Conservation (phyloP, 2,113 vertebrate species). For the Synchiropus splendidus region DNA sequence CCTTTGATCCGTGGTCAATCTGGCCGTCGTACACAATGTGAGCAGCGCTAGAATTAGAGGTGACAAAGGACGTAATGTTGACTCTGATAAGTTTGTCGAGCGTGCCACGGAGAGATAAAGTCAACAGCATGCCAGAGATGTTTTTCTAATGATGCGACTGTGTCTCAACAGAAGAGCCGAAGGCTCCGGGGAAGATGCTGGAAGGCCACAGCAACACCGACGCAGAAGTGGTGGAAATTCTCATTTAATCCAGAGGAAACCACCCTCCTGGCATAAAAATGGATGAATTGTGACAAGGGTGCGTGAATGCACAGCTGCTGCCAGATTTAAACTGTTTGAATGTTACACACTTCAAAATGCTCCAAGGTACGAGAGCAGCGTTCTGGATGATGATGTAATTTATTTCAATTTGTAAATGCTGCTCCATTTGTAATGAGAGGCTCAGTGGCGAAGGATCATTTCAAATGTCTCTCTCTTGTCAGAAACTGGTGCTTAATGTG, state of each 20-base stretch:
- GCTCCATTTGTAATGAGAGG: conserved; percentile 40
- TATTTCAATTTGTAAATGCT: conserved; percentile 59
- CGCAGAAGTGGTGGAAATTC: conserved; percentile 63
- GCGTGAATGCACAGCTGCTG: conserved; percentile 7
- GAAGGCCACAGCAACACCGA: conserved; percentile 33
- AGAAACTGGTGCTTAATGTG: no score
- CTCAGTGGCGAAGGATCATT: conserved; percentile 3
- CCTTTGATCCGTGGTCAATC: conserved; percentile 3
- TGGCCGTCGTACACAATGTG: conserved; percentile 19
- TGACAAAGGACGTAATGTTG: background rate
- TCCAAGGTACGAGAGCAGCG: conserved; percentile 54
- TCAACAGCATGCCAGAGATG: conserved; percentile 1
- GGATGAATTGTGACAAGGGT: background rate
- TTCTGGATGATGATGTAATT: conserved; percentile 31
- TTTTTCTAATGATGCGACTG: conserved; percentile 17
- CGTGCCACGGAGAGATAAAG: background rate
- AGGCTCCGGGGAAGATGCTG: conserved; percentile 16
- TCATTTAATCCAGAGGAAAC: conserved; percentile 61
- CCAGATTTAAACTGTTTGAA: conserved; percentile 5
- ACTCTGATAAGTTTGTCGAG: conserved; percentile 1
- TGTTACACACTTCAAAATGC: conserved; percentile 20
- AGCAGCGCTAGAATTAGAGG: background rate
- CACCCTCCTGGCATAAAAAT: background rate
- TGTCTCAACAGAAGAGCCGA: conserved; percentile 28
- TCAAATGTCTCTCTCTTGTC: no score